These are phyloP conservation scores for Martes martes DNA, from an alignment of 2,113 vertebrate genomes.

Conservation along the genomic window DNA sequence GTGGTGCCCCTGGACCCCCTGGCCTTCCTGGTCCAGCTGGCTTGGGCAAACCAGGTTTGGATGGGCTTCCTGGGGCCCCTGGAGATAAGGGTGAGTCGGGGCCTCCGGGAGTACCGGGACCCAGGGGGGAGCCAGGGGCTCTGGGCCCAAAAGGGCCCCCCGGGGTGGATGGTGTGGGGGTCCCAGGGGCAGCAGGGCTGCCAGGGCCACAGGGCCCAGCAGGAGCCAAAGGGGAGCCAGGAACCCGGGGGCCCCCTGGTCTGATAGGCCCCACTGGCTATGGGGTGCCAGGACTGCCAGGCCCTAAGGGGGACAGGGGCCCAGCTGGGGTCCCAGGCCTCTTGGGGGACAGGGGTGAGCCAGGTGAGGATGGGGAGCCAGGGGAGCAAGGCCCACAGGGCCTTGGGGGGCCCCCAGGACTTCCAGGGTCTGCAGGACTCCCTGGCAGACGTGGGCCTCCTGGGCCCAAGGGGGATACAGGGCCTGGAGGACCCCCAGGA, in stretches of 20 bases:
- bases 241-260: slow-evolving; percentile 89
- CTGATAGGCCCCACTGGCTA: slow-evolving; percentile 91
- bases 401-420: slow-evolving; percentile 87
- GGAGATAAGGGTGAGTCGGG: slow-evolving; percentile 93
- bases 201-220: slow-evolving; percentile 88
- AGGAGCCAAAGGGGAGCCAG: slow-evolving; percentile 93
- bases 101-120: slow-evolving; percentile 85
- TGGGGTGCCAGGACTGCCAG: slow-evolving; percentile 92
- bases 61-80: slow-evolving; percentile 88
- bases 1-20: slow-evolving; percentile 87
- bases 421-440: slow-evolving; percentile 93
- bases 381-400: slow-evolving; percentile 90
- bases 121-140: slow-evolving; percentile 86
- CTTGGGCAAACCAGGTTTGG: slow-evolving; percentile 90
- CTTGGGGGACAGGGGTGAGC: slow-evolving; percentile 92
- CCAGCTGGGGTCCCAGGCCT: slow-evolving; percentile 87
- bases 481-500: slow-evolving; percentile 90
- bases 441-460: slow-evolving; percentile 93
- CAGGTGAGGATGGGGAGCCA: slow-evolving; percentile 87
- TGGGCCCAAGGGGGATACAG: slow-evolving; percentile 92
- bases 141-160: slow-evolving; percentile 89
- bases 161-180: slow-evolving; percentile 88
- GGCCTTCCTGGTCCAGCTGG: slow-evolving; percentile 84
- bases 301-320: slow-evolving; percentile 94
- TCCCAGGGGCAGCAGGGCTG: slow-evolving; percentile 88